Conservation (phyloP, 2,113 vertebrate genomes). For the Procapra przewalskii region DNA sequence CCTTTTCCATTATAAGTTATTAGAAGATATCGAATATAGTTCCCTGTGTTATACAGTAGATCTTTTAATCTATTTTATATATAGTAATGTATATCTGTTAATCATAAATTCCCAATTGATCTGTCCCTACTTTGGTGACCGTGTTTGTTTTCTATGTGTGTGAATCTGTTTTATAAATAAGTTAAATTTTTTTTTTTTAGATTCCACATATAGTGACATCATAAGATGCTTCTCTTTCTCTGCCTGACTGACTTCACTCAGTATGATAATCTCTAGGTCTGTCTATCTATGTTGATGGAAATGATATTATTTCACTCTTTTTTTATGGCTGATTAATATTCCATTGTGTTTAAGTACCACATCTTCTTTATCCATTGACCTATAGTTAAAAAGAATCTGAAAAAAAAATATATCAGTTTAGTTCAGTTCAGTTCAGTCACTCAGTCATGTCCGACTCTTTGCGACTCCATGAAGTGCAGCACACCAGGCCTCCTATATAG, state of each 20-base stretch:
- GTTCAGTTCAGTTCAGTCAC: no score
- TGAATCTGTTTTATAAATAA: not conserved
- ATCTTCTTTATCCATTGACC: not conserved
- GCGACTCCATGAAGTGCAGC: fast-evolving
- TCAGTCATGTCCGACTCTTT: no score
- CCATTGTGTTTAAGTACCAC: not conserved
- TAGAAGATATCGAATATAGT: not conserved
- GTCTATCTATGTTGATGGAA: not conserved
- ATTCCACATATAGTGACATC: not conserved
- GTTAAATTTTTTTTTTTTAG: not conserved
- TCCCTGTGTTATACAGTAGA: not conserved
- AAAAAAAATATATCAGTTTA: not conserved
- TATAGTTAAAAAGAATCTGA: not conserved
- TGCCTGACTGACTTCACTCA: not conserved
- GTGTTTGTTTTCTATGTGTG: not conserved
- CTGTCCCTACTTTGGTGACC: not conserved
- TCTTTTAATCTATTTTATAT: not conserved
- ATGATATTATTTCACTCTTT: not conserved
- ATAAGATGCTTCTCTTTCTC: not conserved
- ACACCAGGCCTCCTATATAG: no score
- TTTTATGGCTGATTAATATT: not conserved
- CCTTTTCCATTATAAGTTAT: not conserved
- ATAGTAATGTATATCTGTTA: not conserved
- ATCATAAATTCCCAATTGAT: not conserved
- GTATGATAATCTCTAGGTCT: not conserved